These are phyloP conservation scores for Bombus turneri DNA, from an alignment of 1,140 invertebrate species.

Conservation along the genomic window DNA sequence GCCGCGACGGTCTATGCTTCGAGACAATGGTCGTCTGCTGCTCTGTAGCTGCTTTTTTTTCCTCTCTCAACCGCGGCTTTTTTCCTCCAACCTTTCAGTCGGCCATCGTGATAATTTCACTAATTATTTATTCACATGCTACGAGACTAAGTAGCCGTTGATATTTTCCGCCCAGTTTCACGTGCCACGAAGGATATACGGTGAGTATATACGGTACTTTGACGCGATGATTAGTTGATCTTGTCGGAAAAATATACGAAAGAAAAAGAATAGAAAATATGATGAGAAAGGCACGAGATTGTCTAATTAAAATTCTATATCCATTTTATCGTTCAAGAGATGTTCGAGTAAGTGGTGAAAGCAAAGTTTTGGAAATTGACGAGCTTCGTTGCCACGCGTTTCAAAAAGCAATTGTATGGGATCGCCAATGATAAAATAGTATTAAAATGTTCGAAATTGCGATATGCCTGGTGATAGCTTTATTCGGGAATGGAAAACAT, in stretches of 20 bases:
- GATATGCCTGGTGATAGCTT: neutral
- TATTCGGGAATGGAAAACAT: neutral
- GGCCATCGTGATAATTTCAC: conserved; percentile 50
- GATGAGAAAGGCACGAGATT: neutral
- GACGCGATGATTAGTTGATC: too few species aligned
- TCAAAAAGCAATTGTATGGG: neutral
- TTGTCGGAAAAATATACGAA: too few species aligned
- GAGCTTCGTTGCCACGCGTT: neutral
- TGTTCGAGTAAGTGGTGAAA: neutral
- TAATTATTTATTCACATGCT: conserved; percentile 62
- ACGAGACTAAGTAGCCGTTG: conserved; percentile 1
- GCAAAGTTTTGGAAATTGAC: neutral
- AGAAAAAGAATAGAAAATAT: neutral
- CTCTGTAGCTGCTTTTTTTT: conserved; percentile 18
- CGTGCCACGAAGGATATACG: neutral
- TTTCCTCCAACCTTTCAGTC: conserved; percentile 30
- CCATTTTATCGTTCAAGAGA: neutral
- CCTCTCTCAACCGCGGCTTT: conserved; percentile 8
- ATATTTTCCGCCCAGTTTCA: neutral
- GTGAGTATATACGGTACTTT: too few species aligned
- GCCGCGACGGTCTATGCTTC: conserved; percentile 14
- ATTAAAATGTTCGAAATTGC: neutral
- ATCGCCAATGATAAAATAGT: neutral
- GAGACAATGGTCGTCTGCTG: conserved; percentile 50
- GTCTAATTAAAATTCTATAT: neutral